Evolutionary conservation across 2,888 invertebrate species (phyloP).

Genomic region (Mesoligia furuncula): DNA sequence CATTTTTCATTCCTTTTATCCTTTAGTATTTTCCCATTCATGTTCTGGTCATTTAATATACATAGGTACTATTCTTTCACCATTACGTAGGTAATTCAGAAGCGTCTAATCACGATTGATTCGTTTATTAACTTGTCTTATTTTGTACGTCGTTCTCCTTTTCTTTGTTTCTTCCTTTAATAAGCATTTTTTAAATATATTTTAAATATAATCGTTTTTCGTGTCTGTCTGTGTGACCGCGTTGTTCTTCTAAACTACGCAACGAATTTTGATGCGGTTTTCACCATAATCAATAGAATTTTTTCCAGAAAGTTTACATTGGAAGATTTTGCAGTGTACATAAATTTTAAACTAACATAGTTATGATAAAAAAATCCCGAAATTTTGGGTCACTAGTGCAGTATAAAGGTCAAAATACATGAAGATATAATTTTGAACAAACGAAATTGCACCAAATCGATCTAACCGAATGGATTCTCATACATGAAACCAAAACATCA

Average conservation of each 20-base stretch:
- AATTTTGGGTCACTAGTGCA: too few species aligned
- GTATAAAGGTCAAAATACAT: too few species aligned
- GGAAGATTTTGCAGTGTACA: too few species aligned
- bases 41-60: background rate
- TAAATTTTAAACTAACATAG: too few species aligned
- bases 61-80: background rate
- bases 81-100: background rate
- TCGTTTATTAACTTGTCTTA: background rate
- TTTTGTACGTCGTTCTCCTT: background rate
- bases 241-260: background rate
- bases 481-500: too few species aligned
- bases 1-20: background rate
- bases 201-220: background rate
- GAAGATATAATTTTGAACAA: background rate
- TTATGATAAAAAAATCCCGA: too few species aligned
- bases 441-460: background rate
- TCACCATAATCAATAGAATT: too few species aligned
- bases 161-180: background rate
- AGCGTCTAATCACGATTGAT: background rate
- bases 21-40: background rate
- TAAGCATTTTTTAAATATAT: background rate
- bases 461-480: background rate
- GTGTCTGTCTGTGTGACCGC: background rate
- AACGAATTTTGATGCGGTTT: too few species aligned
- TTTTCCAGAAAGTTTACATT: too few species aligned